Conservation (phyloP, 2,113 vertebrate species). For the Chloropsis cyanopogon region DNA sequence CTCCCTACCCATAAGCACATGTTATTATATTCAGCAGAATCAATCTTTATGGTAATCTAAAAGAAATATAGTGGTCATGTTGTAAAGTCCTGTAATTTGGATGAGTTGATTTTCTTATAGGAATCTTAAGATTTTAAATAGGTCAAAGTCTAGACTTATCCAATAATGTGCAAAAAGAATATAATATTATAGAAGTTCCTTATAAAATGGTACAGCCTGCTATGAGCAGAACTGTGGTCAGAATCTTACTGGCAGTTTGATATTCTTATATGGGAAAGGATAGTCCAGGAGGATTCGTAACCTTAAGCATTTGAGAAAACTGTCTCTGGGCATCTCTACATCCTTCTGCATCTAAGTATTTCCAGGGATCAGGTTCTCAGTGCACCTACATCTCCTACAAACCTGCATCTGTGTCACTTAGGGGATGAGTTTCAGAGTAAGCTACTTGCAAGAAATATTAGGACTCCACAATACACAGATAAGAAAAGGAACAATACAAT, state of each 20-base stretch:
- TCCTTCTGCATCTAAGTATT: background rate
- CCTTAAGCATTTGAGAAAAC: background rate
- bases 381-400: background rate
- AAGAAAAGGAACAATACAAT: constrained; percentile 28
- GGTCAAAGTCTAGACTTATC: background rate
- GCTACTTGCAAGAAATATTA: constrained; percentile 13
- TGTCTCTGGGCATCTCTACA: background rate
- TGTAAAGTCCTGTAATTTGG: background rate
- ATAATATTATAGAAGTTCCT: background rate
- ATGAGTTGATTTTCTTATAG: background rate
- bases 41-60: background rate
- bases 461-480: background rate
- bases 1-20: background rate
- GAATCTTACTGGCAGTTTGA: background rate
- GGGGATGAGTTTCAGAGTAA: background rate
- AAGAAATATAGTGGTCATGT: background rate
- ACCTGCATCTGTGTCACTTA: background rate
- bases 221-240: background rate
- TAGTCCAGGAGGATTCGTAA: background rate
- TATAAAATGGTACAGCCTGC: background rate
- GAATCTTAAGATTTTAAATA: background rate
- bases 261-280: background rate
- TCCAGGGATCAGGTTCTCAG: background rate
- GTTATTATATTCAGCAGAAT: background rate
- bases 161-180: background rate